Conservation (phyloP, 64 coral and sea anemone genomes). For the Dendrophyllia cribrosa region DNA sequence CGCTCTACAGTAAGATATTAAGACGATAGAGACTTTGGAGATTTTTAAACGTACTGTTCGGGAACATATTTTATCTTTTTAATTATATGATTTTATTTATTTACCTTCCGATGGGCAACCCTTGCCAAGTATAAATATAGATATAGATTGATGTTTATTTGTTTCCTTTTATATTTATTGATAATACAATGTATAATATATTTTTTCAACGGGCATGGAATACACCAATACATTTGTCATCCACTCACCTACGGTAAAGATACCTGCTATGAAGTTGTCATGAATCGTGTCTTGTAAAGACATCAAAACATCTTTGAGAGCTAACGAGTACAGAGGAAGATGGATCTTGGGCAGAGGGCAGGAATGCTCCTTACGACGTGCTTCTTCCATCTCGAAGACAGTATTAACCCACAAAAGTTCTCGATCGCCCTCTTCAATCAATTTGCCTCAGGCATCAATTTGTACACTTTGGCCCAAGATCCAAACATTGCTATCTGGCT, state of each 20-base stretch:
- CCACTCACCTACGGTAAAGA: background rate
- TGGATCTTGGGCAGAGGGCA: background rate
- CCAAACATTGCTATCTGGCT: background rate
- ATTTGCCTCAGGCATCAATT: background rate
- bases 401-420: background rate
- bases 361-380: background rate
- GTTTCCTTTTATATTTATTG: too few species aligned
- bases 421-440: background rate
- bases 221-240: too few species aligned
- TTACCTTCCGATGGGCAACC: too few species aligned
- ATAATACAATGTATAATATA: too few species aligned
- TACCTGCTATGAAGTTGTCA: background rate
- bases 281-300: background rate
- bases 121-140: too few species aligned
- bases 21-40: too few species aligned
- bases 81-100: too few species aligned
- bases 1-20: too few species aligned
- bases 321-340: background rate
- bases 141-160: too few species aligned
- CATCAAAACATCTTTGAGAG: background rate
- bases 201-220: too few species aligned
- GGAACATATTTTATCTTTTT: too few species aligned
- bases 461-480: background rate
- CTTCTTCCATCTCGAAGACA: background rate
- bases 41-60: too few species aligned